Base-by-base conservation (phyloP, 2,113 vertebrate species). In the Struthio camelus region DNA sequence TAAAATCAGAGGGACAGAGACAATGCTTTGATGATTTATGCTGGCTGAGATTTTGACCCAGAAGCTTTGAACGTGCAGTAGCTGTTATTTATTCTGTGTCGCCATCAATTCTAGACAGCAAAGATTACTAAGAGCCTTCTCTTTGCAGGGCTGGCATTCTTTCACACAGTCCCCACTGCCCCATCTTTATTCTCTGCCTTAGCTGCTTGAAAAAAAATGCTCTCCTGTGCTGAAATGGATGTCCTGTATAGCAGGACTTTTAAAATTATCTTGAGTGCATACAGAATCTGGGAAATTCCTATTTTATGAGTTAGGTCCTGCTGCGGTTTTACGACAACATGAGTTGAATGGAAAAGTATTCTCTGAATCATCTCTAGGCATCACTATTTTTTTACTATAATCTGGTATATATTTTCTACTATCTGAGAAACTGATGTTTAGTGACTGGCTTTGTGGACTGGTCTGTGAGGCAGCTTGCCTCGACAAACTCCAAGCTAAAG, bases 81-180 rank as follows among this genome's bases (percentile, higher is more conserved):
- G 40, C 53, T 90, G 59, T 90, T 96, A 92, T 92, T 96, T 96
- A 91, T 76, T 91, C 58, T 85, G 17, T 88, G 73, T 90, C 86
- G 62, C 40, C 66, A 91, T 87, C 83, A 95, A 70, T 85, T 61
- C 70, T 12, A 56, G n/a, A 18, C 66, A 89, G 77, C n/a, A 95
- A 95, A 65, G 72, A 48, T 25, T 73, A n/a, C 23, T 71, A 30
- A 95, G 69, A 79, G 70, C 48, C 38, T 90, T 89, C 76, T 24
- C 66, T 86, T 86, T 76, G 38, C 42, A 65, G 61, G 44, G 17
- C 38, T 93, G 86, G 30, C 70, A 73, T 85, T 92, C 62, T 61
- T 93, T 76, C 73, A 69, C 66, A 42, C 42, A 85, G 51, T 71
- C 51, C 87, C 22, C 48, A 67, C 46, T 0, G 0, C 38, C 78